These are phyloP conservation scores for Sphyrna mokarran DNA, from an alignment of 2,113 vertebrate species.

Conservation along the genomic window DNA sequence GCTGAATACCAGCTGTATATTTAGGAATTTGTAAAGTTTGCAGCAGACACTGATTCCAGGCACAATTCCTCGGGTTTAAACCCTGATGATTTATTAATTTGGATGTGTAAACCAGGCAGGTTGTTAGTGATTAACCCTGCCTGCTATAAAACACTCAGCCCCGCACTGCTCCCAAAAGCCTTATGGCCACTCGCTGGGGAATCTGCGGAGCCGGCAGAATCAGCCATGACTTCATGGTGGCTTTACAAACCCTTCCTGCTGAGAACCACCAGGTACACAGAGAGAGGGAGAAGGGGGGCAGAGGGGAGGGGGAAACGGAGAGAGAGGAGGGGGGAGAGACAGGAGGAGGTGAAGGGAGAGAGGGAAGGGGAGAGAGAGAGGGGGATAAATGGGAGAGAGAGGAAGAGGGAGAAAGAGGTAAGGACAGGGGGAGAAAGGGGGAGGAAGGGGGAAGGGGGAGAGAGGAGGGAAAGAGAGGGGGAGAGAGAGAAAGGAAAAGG, in stretches of 20 bases:
- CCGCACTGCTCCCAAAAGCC: too few relatives aligned
- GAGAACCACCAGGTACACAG: constrained; percentile 67
- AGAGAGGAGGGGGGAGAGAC: background rate
- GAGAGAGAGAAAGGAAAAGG: too few relatives aligned
- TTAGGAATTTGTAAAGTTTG: background rate
- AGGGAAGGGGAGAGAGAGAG: background rate
- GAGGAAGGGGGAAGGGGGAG: background rate
- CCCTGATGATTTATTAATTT: background rate
- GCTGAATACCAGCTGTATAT: background rate
- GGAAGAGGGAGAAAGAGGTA: too few relatives aligned
- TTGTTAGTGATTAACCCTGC: background rate
- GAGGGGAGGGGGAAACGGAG: background rate
- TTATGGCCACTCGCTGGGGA: constrained; percentile 69
- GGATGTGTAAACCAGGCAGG: background rate
- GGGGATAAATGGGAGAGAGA: too few relatives aligned
- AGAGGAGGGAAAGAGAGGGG: background rate
- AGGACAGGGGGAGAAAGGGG: background rate
- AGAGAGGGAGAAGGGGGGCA: background rate
- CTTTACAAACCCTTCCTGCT: constrained; percentile 58
- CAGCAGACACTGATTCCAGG: too few relatives aligned
- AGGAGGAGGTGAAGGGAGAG: background rate
- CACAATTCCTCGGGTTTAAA: background rate
- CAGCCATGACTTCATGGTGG: constrained; percentile 66
- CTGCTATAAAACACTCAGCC: background rate
- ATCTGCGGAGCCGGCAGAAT: constrained; percentile 71